phyloP scores from a whole-genome alignment of 2,113 vertebrate genomes.

The Colinus virginianus region DNA sequence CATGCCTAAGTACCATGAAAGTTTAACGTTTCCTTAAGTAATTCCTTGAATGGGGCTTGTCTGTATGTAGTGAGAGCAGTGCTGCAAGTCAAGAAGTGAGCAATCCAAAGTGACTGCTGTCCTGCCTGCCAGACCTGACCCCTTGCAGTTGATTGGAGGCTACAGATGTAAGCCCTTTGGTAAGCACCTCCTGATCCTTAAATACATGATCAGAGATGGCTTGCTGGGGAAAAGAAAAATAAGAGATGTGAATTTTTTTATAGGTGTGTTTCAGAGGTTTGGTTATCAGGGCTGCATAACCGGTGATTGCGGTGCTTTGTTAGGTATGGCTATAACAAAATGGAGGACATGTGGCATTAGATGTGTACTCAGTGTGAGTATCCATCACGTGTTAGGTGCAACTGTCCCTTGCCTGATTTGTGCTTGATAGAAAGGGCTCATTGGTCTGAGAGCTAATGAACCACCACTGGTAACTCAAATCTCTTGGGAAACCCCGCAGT shows the following conservation, averaged over 20 bases:
- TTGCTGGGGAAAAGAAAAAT: background rate
- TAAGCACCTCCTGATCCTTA: background rate
- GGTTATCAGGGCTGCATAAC: background rate
- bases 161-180: background rate
- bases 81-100: background rate
- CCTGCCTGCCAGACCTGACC: background rate
- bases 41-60: background rate
- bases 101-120: background rate
- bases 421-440: background rate
- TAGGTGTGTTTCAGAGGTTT: background rate
- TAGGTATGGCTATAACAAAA: background rate
- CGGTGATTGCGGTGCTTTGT: background rate
- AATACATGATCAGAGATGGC: background rate
- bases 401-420: background rate
- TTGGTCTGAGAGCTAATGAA: slow-evolving; percentile 42
- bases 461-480: slow-evolving; percentile 55
- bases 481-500: slow-evolving; percentile 42
- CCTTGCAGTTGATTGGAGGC: background rate
- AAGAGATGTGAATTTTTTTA: background rate
- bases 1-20: slow-evolving; percentile 22
- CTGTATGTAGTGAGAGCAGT: background rate
- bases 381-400: background rate
- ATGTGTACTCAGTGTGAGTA: slow-evolving; percentile 25
- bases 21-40: slow-evolving; percentile 53
- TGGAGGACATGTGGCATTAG: background rate